phyloP scores from a whole-genome alignment of 2,888 invertebrate species.

The Erannis defoliaria region DNA sequence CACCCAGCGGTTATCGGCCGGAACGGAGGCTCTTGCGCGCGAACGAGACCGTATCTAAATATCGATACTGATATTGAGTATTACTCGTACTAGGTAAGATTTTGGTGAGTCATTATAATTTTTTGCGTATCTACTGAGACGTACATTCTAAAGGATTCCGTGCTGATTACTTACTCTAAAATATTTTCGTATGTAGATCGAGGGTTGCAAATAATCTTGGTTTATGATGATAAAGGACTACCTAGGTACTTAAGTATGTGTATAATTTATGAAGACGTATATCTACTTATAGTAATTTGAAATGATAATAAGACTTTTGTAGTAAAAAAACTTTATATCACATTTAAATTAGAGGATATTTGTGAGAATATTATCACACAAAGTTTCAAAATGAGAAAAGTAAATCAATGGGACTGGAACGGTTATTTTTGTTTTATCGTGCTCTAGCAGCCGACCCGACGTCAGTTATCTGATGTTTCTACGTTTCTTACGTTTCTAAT shows the following conservation, averaged over 20 bases:
- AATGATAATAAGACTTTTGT: too few species aligned
- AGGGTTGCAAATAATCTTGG: background rate
- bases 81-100: slow-evolving; percentile 14
- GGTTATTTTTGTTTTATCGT: slow-evolving; percentile 15
- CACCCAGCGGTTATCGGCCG: slow-evolving; percentile 68
- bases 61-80: slow-evolving; percentile 28
- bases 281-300: too few species aligned
- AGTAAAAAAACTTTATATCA: too few species aligned
- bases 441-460: slow-evolving; percentile 35
- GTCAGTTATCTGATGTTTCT: slow-evolving; percentile 68
- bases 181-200: background rate
- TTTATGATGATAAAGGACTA: too few species aligned
- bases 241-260: background rate
- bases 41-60: slow-evolving; percentile 38
- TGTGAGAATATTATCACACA: background rate
- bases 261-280: background rate
- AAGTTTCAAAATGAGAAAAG: background rate
- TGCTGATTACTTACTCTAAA: background rate
- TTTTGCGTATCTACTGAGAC: background rate
- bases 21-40: slow-evolving; percentile 51
- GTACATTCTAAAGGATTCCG: background rate
- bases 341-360: too few species aligned
- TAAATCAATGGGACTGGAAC: background rate
- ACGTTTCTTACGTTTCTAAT: slow-evolving; percentile 46
- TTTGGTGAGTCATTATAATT: slow-evolving; percentile 14